Evolutionary conservation across 2,797 vertebrate species (phyloP), one percentile per base, ranked within the genome.

Genomic region (Syndactyla subalaris): DNA sequence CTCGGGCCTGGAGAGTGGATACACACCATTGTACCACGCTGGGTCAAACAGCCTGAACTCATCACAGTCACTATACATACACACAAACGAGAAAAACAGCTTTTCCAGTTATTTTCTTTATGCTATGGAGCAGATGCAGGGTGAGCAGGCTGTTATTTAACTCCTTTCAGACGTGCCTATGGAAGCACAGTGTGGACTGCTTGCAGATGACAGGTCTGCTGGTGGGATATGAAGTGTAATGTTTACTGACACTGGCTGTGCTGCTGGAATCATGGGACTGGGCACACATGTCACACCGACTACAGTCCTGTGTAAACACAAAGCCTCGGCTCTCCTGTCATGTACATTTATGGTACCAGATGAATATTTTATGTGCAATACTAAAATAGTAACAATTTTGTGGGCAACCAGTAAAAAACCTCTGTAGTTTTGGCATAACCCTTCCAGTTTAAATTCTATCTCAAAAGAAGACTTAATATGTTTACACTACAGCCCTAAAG

Each of bases 321-420:
- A 66, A 65, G 62, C 61, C 67, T 68, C 5, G 5, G 58, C 87
- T 73, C 76, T 75, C 32, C 75, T 45, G 70, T 12, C 89, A 55
- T 1, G 18, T 20, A 78, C 89, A 52, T 83, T 93, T 78, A 88
- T 39, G 55, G 89, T 51, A 59, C 62, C 83, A 66, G 84, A 81
- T 80, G 34, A 96, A 22, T 84, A 78, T 88, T 95, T 92, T 30
- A 88, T 17, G 55, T 41, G 55, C 15, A 24, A 55, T 43, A 81
- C 70, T 49, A 91, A 92, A 93, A 96, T n/a, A 93, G 90, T 15
- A 88, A 88, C 46, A 9, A 72, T 78, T 91, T 27, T n/a, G 70
- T 29, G 10, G 72, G 78, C 41, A 71, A 76, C 26, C 62, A 91
- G 43, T 23, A 66, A 78, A 55, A 75, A 27, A 30, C 17, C 58